Percentiles rank a stretch among this genome's conserved stretches.
Evolutionary conservation across 37 sponge, comb jelly and placozoan genomes (phyloP).

Genomic region (Haliclona indistincta): DNA sequence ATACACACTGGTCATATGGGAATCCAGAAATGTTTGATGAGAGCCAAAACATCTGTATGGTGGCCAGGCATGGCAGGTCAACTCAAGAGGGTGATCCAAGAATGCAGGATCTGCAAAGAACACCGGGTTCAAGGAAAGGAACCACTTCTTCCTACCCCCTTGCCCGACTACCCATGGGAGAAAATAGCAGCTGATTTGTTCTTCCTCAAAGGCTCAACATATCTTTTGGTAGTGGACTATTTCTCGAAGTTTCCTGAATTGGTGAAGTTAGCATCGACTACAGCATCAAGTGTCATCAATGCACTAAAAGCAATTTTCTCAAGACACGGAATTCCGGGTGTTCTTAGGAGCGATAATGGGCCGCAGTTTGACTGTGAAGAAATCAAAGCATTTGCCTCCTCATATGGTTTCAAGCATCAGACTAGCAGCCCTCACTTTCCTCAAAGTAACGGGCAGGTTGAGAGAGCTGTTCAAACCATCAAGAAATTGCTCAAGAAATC

Average conservation of each 20-base stretch:
- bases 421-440: constrained; percentile 54
- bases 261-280: constrained; percentile 21
- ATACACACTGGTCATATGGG: constrained; percentile 49
- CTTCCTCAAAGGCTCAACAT: constrained; percentile 12
- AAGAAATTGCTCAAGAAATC: constrained; percentile 24
- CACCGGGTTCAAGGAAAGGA: not conserved
- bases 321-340: constrained; percentile 31
- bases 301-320: constrained; percentile 29
- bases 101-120: constrained; percentile 12
- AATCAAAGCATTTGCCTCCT: constrained; percentile 7
- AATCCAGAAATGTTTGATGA: constrained; percentile 1
- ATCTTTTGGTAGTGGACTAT: constrained; percentile 29
- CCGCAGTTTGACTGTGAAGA: constrained; percentile 33
- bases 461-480: constrained; percentile 34
- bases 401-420: constrained; percentile 15
- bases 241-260: constrained; percentile 51
- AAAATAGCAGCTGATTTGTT: constrained; percentile 46
- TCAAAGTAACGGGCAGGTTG: constrained; percentile 45
- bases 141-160: constrained; percentile 19
- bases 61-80: constrained; percentile 35
- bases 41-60: constrained; percentile 39
- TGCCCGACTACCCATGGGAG: constrained; percentile 64
- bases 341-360: constrained; percentile 33
- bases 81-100: constrained; percentile 3
- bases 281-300: constrained; percentile 4